Evolutionary conservation across 2,888 invertebrate species (phyloP), one percentile per base, ranked within the genome.

Genomic region (Lithophane leautieri): DNA sequence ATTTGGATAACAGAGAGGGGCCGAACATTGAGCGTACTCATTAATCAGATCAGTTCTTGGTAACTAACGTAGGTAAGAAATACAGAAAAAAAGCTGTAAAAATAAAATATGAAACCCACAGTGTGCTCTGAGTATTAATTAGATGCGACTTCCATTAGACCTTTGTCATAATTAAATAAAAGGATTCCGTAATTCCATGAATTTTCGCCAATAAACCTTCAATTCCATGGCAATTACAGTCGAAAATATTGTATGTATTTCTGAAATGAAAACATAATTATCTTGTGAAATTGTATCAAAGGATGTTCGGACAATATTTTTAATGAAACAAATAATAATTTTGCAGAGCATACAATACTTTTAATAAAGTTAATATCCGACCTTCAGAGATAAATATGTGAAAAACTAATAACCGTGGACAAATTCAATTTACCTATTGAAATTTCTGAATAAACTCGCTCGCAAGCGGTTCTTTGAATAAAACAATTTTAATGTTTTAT

Each of bases 391-490:
- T n/a, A 40, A 40, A 42, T 47, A 16, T 56, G 34, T 54, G 22
- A 47, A 25, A 25, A 3, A 47, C 4, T 11, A n/a, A 28, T 16
- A 25, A 8, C 34, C n/a, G 73, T 12, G 16, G 47, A 8, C 22
- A 44, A 61, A 52, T 25, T 22, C 50, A 52, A 25, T 52, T 76
- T 52, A n/a, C 12, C 44, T 58, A 42, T 42, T 65, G 16, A 42
- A 75, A 75, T 58, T 58, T 11, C 22, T n/a, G 54, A 34, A 34
- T 62, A 16, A 6, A 61, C n/a, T 52, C 7, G n/a, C 52, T 52
- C 28, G 63, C n/a, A 50, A n/a, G 34, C 22, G 8, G 14, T 19
- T 73, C 4, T 61, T 61, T n/a, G 14, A 12, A 61, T 61, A 44
- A 52, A 34, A 52, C 4, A 28, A 52, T 52, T 52, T 34, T 16